These are phyloP conservation scores for Poecilia picta DNA, from an alignment of 2,797 vertebrate genomes.

Conservation along the genomic window DNA sequence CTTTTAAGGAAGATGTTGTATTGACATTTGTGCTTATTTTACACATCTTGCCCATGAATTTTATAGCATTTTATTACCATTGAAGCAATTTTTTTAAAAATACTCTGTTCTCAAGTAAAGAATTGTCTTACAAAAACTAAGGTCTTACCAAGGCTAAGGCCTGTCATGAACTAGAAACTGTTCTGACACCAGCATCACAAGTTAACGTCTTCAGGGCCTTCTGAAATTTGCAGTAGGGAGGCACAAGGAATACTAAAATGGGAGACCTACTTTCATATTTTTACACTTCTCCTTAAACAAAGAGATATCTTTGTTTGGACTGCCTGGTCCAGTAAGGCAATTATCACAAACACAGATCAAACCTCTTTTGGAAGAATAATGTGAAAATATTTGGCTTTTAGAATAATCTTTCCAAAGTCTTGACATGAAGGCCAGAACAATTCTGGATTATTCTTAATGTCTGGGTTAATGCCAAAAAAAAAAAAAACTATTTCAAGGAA, in stretches of 20 bases:
- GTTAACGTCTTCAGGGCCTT: background rate
- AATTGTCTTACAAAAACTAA: background rate
- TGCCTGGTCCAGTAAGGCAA: background rate
- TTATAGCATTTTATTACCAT: background rate
- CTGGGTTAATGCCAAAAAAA: background rate
- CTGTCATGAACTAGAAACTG: background rate
- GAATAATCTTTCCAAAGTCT: background rate
- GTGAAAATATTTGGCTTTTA: background rate
- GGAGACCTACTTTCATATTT: background rate
- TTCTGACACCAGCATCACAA: background rate
- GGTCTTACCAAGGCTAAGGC: background rate
- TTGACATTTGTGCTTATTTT: background rate
- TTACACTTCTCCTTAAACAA: background rate
- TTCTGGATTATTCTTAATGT: background rate
- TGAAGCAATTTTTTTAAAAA: background rate
- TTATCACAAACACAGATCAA: slow-evolving; percentile 1
- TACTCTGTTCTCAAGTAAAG: background rate
- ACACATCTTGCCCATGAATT: background rate
- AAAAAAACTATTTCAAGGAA: background rate
- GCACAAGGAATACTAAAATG: background rate
- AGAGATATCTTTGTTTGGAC: background rate
- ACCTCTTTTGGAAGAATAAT: background rate
- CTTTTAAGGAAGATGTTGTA: background rate
- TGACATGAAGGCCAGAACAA: background rate
- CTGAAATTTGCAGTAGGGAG: background rate